Percentiles rank a stretch among this genome's conserved stretches.
These are phyloP conservation scores for Myotis planiceps DNA, from an alignment of 2,797 vertebrate species.

Conservation along the genomic window DNA sequence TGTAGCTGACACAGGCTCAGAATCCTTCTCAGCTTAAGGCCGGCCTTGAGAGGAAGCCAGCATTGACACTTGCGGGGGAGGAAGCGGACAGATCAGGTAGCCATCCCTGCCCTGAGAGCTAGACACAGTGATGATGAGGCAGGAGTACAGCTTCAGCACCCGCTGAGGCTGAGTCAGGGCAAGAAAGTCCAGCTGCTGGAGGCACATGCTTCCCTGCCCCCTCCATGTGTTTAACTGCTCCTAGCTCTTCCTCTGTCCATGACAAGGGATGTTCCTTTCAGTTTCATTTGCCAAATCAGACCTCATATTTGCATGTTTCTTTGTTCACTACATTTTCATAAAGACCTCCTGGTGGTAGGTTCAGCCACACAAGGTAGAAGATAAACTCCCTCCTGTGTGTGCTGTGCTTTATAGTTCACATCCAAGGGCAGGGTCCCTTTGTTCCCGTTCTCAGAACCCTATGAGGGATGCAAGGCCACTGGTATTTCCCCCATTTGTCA, in stretches of 20 bases:
- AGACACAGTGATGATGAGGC: not conserved
- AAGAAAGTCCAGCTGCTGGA: not conserved
- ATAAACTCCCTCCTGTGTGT: not conserved
- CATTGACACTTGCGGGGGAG: too few species aligned
- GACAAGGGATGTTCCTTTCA: not conserved
- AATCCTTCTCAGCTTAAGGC: not conserved
- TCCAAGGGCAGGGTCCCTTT: too few species aligned
- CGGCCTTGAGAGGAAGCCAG: not conserved
- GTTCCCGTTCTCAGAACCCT: too few species aligned
- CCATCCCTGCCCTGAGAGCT: not conserved
- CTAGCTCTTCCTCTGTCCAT: not conserved
- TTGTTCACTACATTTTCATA: conserved; percentile 69
- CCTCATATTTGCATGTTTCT: conserved; percentile 40
- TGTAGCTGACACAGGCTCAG: not conserved
- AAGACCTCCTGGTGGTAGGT: conserved; percentile 49
- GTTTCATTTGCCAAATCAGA: not conserved
- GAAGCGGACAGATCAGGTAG: not conserved
- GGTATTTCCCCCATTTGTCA: too few species aligned
- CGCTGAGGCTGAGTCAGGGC: not conserved
- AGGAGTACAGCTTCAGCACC: too few species aligned
- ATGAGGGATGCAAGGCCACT: too few species aligned
- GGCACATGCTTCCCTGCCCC: not conserved
- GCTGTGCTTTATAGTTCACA: too few species aligned
- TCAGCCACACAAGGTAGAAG: conserved; percentile 61
- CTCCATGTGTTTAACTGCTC: not conserved